Percentiles rank a stretch among this genome's conserved stretches.
Conservation (phyloP, 23 tunicate species). For the Phallusia fumigata region DNA sequence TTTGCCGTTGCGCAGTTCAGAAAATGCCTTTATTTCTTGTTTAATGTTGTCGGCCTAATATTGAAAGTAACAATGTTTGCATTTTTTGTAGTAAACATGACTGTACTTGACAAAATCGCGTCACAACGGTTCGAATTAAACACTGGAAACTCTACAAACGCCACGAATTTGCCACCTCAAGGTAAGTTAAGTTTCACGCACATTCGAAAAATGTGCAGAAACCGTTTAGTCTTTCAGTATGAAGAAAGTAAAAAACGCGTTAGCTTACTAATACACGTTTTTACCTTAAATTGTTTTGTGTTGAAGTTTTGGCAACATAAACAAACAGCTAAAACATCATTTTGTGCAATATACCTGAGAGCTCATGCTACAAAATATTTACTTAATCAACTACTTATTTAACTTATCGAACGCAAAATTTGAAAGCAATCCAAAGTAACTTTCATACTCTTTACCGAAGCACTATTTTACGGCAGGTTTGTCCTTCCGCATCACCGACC, state of each 20-base stretch:
- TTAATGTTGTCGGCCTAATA: not conserved
- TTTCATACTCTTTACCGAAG: not conserved
- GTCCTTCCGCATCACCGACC: slow-evolving; percentile 13
- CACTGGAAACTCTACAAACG: not conserved
- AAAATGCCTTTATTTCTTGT: not conserved
- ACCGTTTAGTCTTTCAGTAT: too few species aligned
- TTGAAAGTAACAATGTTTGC: not conserved
- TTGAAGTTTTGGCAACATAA: too few species aligned
- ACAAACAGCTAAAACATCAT: too few species aligned
- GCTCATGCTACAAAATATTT: too few species aligned
- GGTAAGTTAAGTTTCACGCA: not conserved
- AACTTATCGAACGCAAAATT: too few species aligned
- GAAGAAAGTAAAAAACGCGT: too few species aligned
- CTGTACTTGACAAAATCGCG: slow-evolving; percentile 24
- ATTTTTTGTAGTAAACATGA: slow-evolving; percentile 13
- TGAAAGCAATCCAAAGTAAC: too few species aligned
- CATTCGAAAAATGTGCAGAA: too few species aligned
- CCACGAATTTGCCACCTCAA: not conserved
- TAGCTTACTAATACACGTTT: too few species aligned
- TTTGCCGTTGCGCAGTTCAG: not conserved
- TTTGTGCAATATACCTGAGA: too few species aligned
- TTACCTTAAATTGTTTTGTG: too few species aligned
- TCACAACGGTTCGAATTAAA: slow-evolving; percentile 11
- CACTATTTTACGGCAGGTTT: not conserved
- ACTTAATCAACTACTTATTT: too few species aligned